Evolutionary conservation across 1,140 invertebrate species (phyloP).

Genomic region (Gyrodactylus salaris): DNA sequence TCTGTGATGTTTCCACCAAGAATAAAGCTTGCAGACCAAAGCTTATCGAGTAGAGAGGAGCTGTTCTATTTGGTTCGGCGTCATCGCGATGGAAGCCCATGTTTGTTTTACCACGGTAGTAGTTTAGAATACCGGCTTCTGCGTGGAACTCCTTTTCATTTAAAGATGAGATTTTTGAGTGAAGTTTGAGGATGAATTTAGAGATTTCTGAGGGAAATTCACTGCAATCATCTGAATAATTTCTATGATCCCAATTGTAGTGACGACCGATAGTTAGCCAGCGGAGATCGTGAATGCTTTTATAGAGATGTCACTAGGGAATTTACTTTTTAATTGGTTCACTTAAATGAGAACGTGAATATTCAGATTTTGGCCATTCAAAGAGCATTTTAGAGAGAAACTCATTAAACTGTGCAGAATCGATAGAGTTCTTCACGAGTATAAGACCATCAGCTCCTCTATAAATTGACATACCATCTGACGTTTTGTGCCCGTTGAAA

Average conservation of each 20-base stretch:
- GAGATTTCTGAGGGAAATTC: neutral
- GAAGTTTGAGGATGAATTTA: neutral
- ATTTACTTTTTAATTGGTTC: too few species aligned
- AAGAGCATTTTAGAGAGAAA: too few species aligned
- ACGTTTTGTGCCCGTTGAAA: too few species aligned
- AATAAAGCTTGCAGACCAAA: neutral
- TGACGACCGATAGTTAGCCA: neutral
- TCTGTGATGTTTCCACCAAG: neutral
- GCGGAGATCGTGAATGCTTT: neutral
- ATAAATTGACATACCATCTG: too few species aligned
- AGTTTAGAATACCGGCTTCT: neutral
- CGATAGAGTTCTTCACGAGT: too few species aligned
- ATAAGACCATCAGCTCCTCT: too few species aligned
- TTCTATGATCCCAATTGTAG: neutral
- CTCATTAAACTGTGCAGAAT: too few species aligned
- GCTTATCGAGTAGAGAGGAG: neutral
- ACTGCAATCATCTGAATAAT: neutral
- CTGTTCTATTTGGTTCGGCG: neutral
- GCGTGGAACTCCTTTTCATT: neutral
- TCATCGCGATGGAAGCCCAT: neutral
- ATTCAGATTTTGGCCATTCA: too few species aligned
- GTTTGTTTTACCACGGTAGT: neutral
- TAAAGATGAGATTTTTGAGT: neutral
- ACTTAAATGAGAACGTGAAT: neutral
- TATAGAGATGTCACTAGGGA: too few species aligned